phyloP scores from a whole-genome alignment of 2,113 vertebrate species.

The Apteryx mantelli region DNA sequence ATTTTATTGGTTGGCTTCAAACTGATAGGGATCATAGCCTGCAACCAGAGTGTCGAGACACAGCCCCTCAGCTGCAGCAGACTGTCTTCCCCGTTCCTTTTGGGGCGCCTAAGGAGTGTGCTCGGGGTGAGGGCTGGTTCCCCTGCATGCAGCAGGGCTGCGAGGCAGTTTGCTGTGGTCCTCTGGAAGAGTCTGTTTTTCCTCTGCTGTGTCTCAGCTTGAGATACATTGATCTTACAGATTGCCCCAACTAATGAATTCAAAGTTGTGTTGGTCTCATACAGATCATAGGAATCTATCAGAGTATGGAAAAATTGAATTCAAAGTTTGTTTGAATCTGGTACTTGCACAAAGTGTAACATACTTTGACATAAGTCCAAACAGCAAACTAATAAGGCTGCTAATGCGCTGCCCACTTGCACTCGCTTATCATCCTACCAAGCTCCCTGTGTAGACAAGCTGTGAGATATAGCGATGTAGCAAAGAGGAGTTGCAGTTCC shows the following conservation, averaged over 20 bases:
- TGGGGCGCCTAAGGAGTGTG: neutral
- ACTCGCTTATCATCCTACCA: neutral
- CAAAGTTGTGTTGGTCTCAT: neutral
- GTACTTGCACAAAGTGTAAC: accelerated
- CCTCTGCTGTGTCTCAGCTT: too few species aligned
- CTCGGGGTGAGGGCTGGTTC: neutral
- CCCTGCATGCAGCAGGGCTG: accelerated
- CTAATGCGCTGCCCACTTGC: neutral
- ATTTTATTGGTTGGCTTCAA: neutral
- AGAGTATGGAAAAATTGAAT: neutral
- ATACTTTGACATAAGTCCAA: accelerated
- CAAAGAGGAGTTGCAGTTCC: neutral
- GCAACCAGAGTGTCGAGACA: neutral
- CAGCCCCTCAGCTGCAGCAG: neutral
- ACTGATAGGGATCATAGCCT: neutral
- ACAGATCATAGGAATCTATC: neutral
- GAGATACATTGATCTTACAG: neutral
- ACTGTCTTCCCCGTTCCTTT: neutral
- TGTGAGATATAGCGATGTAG: neutral
- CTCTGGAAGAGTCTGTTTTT: neutral
- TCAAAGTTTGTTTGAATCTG: neutral
- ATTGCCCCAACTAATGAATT: neutral
- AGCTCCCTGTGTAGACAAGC: accelerated
- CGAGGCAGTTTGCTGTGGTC: neutral
- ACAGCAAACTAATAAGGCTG: neutral